A percentile compares a stretch with the other conserved stretches of the same genome.
These are phyloP conservation scores for Eristalis intricaria DNA, from an alignment of 2,888 invertebrate genomes.

Conservation along the genomic window DNA sequence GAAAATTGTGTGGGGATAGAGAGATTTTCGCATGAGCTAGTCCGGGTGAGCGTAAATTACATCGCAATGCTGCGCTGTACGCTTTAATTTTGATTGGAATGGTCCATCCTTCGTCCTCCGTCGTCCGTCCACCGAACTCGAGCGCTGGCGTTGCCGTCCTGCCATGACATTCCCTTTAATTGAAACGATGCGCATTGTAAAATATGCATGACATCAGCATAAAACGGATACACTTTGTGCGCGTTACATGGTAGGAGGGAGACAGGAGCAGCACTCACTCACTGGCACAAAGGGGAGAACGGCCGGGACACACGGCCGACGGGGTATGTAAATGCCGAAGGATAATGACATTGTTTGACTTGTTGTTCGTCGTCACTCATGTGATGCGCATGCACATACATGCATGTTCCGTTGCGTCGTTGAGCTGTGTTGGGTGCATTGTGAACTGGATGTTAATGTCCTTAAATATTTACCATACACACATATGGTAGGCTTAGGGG, in stretches of 20 bases:
- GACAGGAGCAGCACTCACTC: conserved; percentile 10
- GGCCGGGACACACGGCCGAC: conserved; percentile 3
- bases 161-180: neutral
- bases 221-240: conserved; percentile 37
- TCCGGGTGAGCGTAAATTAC: conserved; percentile 29
- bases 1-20: neutral
- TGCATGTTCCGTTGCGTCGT: conserved; percentile 44
- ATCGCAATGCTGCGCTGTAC: conserved; percentile 18
- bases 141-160: neutral
- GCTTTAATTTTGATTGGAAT: conserved; percentile 32
- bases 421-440: conserved; percentile 12
- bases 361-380: conserved; percentile 64
- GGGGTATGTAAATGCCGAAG: conserved; percentile 66
- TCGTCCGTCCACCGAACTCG: neutral
- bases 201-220: conserved; percentile 51
- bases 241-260: neutral
- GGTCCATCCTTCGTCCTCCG: neutral
- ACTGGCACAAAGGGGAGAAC: conserved; percentile 36
- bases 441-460: conserved; percentile 50
- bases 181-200: conserved; percentile 42
- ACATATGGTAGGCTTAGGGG: conserved; percentile 60
- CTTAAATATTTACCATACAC: conserved; percentile 67
- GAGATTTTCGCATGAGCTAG: neutral
- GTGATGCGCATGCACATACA: conserved; percentile 6
- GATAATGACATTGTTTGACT: conserved; percentile 71